Base-by-base conservation (phyloP, 2,113 vertebrate genomes). In the Xenus cinereus region DNA sequence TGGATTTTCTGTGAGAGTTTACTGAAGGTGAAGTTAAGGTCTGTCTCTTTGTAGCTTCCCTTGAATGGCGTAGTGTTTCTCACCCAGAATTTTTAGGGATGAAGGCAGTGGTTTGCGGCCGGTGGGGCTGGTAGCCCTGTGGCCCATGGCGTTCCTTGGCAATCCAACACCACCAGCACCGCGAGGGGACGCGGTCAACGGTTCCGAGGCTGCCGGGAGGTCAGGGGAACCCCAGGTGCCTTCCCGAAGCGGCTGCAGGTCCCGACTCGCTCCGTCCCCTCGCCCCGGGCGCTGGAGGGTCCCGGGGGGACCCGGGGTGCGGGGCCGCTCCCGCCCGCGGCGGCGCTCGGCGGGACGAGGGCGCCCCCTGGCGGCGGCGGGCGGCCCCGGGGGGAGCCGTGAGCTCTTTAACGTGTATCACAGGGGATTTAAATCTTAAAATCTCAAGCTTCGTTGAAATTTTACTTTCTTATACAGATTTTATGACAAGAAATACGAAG, bases 401-500 rank as follows among this genome's bases (percentile, higher is more conserved):
- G 60, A 28, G 60, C 37, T 27, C 56, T n/a, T n/a, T 7, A 11
- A 11, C 3, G 1, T 13, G 21, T 12, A 14, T 46, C 32, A 12
- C 15, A 46, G 35, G 19, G 43, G 28, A 9, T 48, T 86, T 54
- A 53, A 30, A 39, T 39, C 46, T 71, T 54, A 3, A 53, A 30
- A 39, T 39, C 46, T 71, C 54, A 3, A 30, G 17, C n/a, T 72
- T 20, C 77, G 72, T 15, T 80, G 63, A 78, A 32, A 54, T 87
- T 87, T 41, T 32, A 45, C 48, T 85, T 90, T 97, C 78, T 84
- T 67, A 10, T 24, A 7, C 97, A 99, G 99, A 79, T 99, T 99
- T 96, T 99, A 99, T 75, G 98, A 99, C 93, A 99, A 98, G 97
- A 99, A 99, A 89, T 99, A 99, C 3, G 43, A 97, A 81, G 99